Evolutionary conservation across 2,888 invertebrate genomes (phyloP).

Genomic region (Oeneis ivallda): DNA sequence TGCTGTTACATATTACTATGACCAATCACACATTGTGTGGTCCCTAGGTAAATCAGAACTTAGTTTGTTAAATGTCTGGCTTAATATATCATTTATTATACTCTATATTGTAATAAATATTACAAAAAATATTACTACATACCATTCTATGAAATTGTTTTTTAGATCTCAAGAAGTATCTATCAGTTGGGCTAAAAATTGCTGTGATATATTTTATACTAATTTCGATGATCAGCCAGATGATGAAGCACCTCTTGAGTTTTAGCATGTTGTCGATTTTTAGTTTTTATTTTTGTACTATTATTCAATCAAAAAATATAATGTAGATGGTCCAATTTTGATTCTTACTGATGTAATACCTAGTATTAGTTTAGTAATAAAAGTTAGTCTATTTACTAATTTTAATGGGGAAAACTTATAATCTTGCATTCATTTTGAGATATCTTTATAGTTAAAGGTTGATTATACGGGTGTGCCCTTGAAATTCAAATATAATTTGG

Average conservation of each 20-base stretch:
- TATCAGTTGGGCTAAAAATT: slow-evolving; percentile 72
- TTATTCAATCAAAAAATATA: slow-evolving; percentile 52
- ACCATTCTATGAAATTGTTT: slow-evolving; percentile 47
- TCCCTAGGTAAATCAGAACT: slow-evolving; percentile 29
- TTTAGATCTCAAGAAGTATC: slow-evolving; percentile 49
- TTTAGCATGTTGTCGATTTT: slow-evolving; percentile 53
- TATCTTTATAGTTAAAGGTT: not conserved
- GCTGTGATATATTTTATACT: slow-evolving; percentile 80
- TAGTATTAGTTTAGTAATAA: not conserved
- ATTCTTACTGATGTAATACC: slow-evolving; percentile 18
- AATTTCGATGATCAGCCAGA: slow-evolving; percentile 63
- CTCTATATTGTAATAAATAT: slow-evolving; percentile 34
- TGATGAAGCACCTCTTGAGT: slow-evolving; percentile 53
- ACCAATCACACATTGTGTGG: slow-evolving; percentile 22
- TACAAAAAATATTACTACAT: slow-evolving; percentile 24
- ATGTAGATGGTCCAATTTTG: slow-evolving; percentile 63
- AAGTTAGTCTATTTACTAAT: not conserved
- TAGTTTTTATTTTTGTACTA: slow-evolving; percentile 52
- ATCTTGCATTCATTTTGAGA: not conserved
- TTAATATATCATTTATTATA: slow-evolving; percentile 18
- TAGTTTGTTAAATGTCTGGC: slow-evolving; percentile 32
- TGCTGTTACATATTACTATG: slow-evolving; percentile 23
- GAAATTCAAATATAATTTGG: too few relatives aligned
- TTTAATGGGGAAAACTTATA: not conserved
- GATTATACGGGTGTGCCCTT: too few relatives aligned